Evolutionary conservation across 1,140 invertebrate species (phyloP), one percentile per base, ranked within the genome.

Genomic region (Zaprionus kolodkinae): DNA sequence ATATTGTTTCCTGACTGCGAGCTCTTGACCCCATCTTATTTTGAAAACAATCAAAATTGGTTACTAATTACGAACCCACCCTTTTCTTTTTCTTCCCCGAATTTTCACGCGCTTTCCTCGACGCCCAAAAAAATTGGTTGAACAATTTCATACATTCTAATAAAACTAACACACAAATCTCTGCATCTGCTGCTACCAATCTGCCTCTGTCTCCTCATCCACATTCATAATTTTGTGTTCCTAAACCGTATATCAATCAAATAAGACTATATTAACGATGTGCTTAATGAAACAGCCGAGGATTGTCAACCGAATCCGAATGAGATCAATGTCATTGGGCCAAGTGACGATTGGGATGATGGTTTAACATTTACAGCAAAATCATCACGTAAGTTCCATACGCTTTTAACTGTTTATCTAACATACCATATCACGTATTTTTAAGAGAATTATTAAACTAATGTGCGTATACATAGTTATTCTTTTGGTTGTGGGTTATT

Each of bases 301-400:
- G 94, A 95, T 30, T 69, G 69, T 69, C 86, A 76, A 77, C 86
- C 76, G 40, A 92, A 92, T 80, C 80, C 81, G 43, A 92, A 91
- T 78, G 91, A 92, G 62, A 92, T 92, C 45, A 92, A 88, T 60
- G 91, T 91, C 38, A 76, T 88, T 68, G 77, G 73, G 25, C 80
- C 92, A 92, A 56, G 92, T 45, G 95, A 96, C 65, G 96, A 97
- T 79, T 96, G 95, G 95, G 97, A 97, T 90, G 96, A 96, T 88
- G 96, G 96, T 80, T 97, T 97, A 77, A 97, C 96, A 76, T 97
- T 97, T 92, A 97, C 96, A 75, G 96, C 96, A 52, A 96, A 96
- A 94, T 95, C 95, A 91, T 96, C 95, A 91, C 95, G 96, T 97
- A 95, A 96, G 95, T 95, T 93, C 54, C 54, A 61, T 48, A 6